Evolutionary conservation across 2,888 invertebrate genomes (phyloP).

Genomic region (Agonopterix arenella): DNA sequence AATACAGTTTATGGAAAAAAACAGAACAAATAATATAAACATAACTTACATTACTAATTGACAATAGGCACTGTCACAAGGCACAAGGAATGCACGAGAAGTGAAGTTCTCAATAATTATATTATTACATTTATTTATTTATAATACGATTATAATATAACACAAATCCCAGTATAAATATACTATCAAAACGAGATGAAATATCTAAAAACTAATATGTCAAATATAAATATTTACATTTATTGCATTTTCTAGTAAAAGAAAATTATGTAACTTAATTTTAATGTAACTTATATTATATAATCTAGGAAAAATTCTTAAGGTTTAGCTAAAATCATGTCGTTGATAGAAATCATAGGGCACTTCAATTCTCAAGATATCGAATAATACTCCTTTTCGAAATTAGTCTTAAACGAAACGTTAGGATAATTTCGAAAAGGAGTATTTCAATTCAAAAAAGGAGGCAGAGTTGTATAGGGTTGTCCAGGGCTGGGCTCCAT

Average conservation of each 20-base stretch:
- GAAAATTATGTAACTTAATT: background rate
- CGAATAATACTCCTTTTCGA: conserved; percentile 70
- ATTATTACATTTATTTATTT: background rate
- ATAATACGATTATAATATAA: background rate
- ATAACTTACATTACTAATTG: background rate
- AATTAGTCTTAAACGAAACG: conserved; percentile 41
- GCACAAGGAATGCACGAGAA: conserved; percentile 68
- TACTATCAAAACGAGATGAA: background rate
- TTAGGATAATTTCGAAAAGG: conserved; percentile 74
- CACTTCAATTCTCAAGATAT: background rate
- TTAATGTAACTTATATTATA: background rate
- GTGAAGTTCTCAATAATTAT: background rate
- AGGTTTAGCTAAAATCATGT: background rate
- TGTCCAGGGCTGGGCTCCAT: conserved; percentile 77
- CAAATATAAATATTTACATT: conserved; percentile 16
- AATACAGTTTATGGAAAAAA: too few relatives aligned
- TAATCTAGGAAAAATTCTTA: background rate
- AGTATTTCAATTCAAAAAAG: conserved; percentile 86
- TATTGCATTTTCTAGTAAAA: conserved; percentile 18
- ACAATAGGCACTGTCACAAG: conserved; percentile 34
- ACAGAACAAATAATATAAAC: background rate
- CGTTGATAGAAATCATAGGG: too few relatives aligned
- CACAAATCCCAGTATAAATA: background rate
- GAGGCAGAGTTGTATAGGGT: conserved; percentile 83
- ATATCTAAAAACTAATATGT: background rate